Conservation (phyloP, 92 coral and sea anemone species). For the Nematostella vectensis region DNA sequence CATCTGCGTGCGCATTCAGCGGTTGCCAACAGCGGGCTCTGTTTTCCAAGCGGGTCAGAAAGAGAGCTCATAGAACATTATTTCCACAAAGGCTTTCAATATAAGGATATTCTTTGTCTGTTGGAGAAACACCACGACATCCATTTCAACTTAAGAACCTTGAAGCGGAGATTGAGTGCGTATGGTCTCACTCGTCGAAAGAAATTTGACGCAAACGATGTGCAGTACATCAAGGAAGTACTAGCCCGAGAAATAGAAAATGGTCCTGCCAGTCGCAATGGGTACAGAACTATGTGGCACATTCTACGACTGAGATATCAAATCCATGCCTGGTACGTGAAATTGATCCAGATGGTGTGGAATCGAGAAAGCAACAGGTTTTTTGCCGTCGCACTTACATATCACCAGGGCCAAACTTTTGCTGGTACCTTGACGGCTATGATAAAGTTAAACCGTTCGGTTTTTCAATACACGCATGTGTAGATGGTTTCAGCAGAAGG, state of each 20-base stretch:
- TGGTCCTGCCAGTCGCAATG: conserved; percentile 45
- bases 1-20: neutral
- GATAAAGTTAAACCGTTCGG: conserved; percentile 56
- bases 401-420: conserved; percentile 43
- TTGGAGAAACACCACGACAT: conserved; percentile 48
- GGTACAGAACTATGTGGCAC: conserved; percentile 49
- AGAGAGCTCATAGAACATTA: conserved; percentile 47
- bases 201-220: neutral
- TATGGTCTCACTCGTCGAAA: conserved; percentile 21
- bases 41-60: conserved; percentile 38
- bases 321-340: conserved; percentile 34
- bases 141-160: conserved; percentile 27
- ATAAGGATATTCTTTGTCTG: conserved; percentile 47
- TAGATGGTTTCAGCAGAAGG: conserved; percentile 42
- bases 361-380: conserved; percentile 25
- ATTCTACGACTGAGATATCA: conserved; percentile 36
- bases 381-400: conserved; percentile 40
- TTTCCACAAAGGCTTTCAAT: conserved; percentile 40
- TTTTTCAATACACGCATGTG: conserved; percentile 55
- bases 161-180: conserved; percentile 55
- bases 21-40: no score
- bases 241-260: conserved; percentile 7
- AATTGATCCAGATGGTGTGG: conserved; percentile 36
- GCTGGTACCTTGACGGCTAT: conserved; percentile 66
- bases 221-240: conserved; percentile 2